These are phyloP conservation scores for Lepus townsendii DNA, from an alignment of 2,797 vertebrate genomes.

Conservation along the genomic window DNA sequence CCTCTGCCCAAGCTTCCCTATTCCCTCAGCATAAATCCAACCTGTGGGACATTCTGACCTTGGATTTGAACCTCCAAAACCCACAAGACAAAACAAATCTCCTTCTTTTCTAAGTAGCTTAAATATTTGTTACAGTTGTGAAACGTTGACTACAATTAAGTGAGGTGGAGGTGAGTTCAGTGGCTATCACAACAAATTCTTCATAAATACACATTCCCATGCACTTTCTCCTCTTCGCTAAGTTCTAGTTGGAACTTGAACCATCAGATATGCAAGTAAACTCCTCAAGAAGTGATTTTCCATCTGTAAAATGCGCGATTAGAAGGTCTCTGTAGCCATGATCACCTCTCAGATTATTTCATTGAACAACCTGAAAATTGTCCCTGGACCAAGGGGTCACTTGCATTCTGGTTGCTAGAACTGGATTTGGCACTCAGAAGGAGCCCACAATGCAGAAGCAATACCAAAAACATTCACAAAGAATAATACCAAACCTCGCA, in stretches of 20 bases:
- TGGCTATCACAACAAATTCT: neutral
- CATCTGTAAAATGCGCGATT: neutral
- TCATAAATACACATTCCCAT: neutral
- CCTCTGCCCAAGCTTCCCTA: too few relatives aligned
- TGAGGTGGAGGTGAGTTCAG: neutral
- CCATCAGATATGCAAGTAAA: neutral
- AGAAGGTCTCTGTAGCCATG: neutral
- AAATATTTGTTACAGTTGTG: too few relatives aligned
- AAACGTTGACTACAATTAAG: neutral
- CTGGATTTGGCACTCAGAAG: constrained; percentile 22
- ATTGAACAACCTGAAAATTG: neutral
- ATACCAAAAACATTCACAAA: constrained; percentile 54
- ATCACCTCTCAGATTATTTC: neutral
- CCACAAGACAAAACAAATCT: too few relatives aligned
- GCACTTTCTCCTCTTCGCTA: neutral
- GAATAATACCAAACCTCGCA: constrained; percentile 31
- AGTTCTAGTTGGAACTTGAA: neutral
- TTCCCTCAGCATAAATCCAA: too few relatives aligned
- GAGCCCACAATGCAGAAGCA: neutral
- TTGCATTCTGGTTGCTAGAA: neutral
- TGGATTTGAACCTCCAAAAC: too few relatives aligned
- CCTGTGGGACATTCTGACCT: too few relatives aligned
- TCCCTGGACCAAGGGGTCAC: neutral
- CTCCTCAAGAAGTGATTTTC: neutral
- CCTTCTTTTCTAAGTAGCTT: too few relatives aligned